Conservation (phyloP, 2,113 vertebrate species). For the Lepisosteus osseus region DNA sequence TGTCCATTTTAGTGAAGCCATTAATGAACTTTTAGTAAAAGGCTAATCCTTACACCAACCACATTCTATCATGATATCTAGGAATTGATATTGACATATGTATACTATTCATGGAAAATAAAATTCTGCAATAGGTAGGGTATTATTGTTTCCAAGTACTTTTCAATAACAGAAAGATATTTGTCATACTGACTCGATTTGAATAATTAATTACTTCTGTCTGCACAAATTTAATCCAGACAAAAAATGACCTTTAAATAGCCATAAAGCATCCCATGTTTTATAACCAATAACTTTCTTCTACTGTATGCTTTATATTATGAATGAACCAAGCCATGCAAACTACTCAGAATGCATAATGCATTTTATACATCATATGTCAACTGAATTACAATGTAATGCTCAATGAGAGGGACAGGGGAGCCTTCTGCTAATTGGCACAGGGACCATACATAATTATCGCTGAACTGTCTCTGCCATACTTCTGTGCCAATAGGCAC, state of each 20-base stretch:
- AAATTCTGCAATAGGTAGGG: no score
- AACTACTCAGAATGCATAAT: constrained; percentile 78
- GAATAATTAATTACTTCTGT: background rate
- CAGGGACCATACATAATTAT: constrained; percentile 74
- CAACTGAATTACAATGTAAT: constrained; percentile 76
- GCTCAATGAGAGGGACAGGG: constrained; percentile 72
- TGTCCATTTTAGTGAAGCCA: no score
- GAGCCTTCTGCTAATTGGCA: constrained; percentile 75
- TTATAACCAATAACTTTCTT: constrained; percentile 25
- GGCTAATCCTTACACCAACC: no score
- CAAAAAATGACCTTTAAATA: constrained; percentile 24
- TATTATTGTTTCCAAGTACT: background rate
- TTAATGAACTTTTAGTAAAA: no score
- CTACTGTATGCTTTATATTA: constrained; percentile 52
- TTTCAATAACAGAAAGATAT: constrained; percentile 6
- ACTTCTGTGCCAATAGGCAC: constrained; percentile 59
- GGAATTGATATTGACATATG: no score
- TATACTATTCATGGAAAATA: no score
- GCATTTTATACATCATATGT: constrained; percentile 78
- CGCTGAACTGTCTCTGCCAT: constrained; percentile 62
- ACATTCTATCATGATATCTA: no score
- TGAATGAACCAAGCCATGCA: constrained; percentile 67
- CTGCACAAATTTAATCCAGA: background rate
- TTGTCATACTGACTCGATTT: background rate
- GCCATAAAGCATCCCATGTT: background rate